These are phyloP conservation scores for Cyphomyrus discorhynchus DNA, from an alignment of 2,113 vertebrate species.

Conservation along the genomic window DNA sequence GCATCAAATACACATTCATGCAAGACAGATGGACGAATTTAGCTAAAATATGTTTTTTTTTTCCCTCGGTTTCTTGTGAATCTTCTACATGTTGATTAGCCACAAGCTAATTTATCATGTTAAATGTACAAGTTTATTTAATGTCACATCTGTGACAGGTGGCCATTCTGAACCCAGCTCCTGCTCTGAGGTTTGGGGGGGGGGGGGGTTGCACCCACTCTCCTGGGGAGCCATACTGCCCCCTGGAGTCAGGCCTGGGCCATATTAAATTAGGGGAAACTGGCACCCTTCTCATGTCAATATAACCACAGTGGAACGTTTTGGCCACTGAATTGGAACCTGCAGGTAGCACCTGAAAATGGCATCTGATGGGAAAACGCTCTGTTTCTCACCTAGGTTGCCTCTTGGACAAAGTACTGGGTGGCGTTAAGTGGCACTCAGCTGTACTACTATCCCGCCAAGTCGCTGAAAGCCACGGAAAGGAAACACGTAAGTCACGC, in stretches of 20 bases:
- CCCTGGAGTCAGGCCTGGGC: background rate
- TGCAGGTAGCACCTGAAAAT: background rate
- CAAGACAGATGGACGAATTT: conserved; percentile 9
- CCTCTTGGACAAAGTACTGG: conserved; percentile 98
- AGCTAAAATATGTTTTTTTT: background rate
- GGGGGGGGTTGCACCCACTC: background rate
- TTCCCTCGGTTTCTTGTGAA: background rate
- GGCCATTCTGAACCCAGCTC: background rate
- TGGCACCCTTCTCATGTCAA: background rate
- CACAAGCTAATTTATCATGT: conserved; percentile 3
- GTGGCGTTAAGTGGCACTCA: conserved; percentile 86
- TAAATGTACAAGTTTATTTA: background rate
- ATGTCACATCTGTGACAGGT: background rate
- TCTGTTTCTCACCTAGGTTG: conserved; percentile 63
- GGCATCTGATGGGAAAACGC: background rate
- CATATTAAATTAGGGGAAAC: background rate
- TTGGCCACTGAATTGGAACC: background rate
- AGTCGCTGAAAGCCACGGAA: conserved; percentile 94
- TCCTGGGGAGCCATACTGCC: background rate
- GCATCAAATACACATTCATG: conserved; percentile 10
- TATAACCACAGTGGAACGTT: background rate
- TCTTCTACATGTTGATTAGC: background rate
- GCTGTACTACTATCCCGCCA: conserved; percentile 92
- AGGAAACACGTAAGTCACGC: conserved; percentile 85
- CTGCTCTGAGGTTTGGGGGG: background rate